Evolutionary conservation across 2,797 vertebrate genomes (phyloP).

Genomic region (Paramormyrops hopkinsi): DNA sequence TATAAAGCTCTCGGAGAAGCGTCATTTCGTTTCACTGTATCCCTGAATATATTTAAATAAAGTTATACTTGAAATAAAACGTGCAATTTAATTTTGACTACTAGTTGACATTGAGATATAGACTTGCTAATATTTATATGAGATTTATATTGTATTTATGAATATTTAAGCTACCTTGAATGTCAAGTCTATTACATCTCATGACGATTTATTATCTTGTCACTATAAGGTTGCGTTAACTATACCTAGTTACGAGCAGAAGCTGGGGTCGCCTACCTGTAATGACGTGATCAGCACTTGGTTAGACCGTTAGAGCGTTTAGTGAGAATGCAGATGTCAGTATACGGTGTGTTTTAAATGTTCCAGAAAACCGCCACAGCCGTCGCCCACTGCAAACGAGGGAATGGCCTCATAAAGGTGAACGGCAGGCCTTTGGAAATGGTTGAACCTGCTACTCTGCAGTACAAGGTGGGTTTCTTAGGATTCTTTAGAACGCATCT

Average conservation of each 20-base stretch:
- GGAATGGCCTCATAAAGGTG: conserved; percentile 96
- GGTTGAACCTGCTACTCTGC: conserved; percentile 91
- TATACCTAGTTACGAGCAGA: background rate
- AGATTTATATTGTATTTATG: background rate
- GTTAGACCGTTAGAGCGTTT: background rate
- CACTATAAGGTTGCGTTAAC: background rate
- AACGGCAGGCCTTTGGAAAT: conserved; percentile 95
- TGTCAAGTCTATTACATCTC: background rate
- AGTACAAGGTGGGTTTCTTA: conserved; percentile 78
- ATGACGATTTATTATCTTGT: background rate
- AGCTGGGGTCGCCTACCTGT: background rate
- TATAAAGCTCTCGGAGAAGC: background rate
- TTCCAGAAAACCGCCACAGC: conserved; percentile 93
- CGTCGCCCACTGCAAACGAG: conserved; percentile 95
- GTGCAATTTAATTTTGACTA: background rate
- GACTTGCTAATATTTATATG: background rate
- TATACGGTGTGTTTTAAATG: background rate
- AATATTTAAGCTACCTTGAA: background rate
- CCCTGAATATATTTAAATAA: background rate
- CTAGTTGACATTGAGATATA: background rate
- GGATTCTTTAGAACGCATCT: background rate
- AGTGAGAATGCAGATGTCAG: background rate
- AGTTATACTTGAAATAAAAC: background rate
- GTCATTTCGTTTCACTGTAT: background rate
- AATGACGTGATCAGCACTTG: background rate